Evolutionary conservation across 2,797 vertebrate genomes (phyloP).

Genomic region (Euthynnus affinis): DNA sequence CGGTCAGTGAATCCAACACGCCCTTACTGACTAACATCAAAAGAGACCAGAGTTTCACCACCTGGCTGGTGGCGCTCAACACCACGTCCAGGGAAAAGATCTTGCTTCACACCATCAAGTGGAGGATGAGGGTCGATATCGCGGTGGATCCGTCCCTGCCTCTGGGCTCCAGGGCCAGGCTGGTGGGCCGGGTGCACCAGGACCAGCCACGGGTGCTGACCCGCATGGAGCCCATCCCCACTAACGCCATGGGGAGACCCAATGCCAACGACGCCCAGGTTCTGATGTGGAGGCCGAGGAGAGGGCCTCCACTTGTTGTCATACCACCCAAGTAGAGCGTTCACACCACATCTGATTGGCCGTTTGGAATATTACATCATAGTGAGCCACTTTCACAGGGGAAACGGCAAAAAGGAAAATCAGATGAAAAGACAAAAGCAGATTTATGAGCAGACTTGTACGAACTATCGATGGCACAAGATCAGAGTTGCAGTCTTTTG

Average conservation of each 20-base stretch:
- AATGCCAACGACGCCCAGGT: conserved; percentile 99
- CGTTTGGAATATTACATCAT: conserved; percentile 25
- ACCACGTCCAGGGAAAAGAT: conserved; percentile 94
- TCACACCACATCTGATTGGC: conserved; percentile 19
- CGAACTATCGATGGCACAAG: conserved; percentile 38
- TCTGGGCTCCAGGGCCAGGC: conserved; percentile 92
- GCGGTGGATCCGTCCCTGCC: conserved; percentile 93
- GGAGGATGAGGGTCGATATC: conserved; percentile 98
- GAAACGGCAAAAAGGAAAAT: conserved; percentile 34
- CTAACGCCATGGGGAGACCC: conserved; percentile 94
- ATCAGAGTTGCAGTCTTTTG: conserved; percentile 39
- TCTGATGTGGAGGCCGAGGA: conserved; percentile 98
- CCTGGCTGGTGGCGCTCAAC: conserved; percentile 98
- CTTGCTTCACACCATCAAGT: conserved; percentile 97
- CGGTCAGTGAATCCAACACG: conserved; percentile 95
- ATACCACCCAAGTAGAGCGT: conserved; percentile 93
- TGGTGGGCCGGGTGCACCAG: conserved; percentile 94
- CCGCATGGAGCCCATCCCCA: conserved; percentile 96
- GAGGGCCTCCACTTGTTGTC: conserved; percentile 93
- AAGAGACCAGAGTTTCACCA: conserved; percentile 98
- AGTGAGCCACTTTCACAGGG: conserved; percentile 26
- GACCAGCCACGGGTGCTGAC: conserved; percentile 95
- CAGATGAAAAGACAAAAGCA: conserved; percentile 23
- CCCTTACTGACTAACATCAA: conserved; percentile 96
- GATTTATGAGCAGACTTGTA: conserved; percentile 38